Evolutionary conservation across 2,113 vertebrate genomes (phyloP), one percentile per base, ranked within the genome.

Genomic region (Coryphaenoides rupestris): DNA sequence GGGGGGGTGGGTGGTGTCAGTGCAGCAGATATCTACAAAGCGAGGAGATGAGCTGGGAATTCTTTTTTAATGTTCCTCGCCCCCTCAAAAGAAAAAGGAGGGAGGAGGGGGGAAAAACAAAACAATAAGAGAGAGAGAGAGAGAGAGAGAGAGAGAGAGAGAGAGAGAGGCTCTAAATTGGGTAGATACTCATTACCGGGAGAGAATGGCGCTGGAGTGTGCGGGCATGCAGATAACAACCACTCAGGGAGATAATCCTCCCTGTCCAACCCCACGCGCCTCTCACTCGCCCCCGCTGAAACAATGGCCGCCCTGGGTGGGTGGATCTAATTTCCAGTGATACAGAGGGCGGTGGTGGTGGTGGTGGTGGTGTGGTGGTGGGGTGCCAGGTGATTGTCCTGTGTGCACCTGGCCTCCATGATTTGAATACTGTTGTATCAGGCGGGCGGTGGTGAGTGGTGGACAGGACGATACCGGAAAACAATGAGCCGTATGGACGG

Each of bases 101-200:
- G 24, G 3, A 26, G 10, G 28, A 33, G 28, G 3, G 10, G 28
- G 5, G 10, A 33, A 33, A 3, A 26, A 26, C 3, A 3, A 26
- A 26, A 26, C n/a, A n/a, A 26, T 26, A 26, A 33, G 5, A n/a
- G n/a, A n/a, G n/a, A n/a, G n/a, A n/a, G n/a, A n/a, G n/a, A n/a
- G n/a, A n/a, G n/a, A n/a, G n/a, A n/a, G n/a, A n/a, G n/a, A n/a
- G n/a, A n/a, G n/a, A n/a, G n/a, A 49, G 16, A 3, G 47, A 49
- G 4, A 15, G 47, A n/a, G 47, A n/a, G 14, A 16, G 56, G 67
- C 82, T 81, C 76, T 87, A 89, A 90, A 90, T 89, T 89, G 89
- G 84, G 83, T 84, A 86, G 87, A 85, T 86, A 87, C 75, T 91
- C 89, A 90, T 91, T 92, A 91, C 84, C 64, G 63, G 74, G 86